Evolutionary conservation across 2,113 vertebrate species (phyloP).

Genomic region (Microcebus griseorufus): DNA sequence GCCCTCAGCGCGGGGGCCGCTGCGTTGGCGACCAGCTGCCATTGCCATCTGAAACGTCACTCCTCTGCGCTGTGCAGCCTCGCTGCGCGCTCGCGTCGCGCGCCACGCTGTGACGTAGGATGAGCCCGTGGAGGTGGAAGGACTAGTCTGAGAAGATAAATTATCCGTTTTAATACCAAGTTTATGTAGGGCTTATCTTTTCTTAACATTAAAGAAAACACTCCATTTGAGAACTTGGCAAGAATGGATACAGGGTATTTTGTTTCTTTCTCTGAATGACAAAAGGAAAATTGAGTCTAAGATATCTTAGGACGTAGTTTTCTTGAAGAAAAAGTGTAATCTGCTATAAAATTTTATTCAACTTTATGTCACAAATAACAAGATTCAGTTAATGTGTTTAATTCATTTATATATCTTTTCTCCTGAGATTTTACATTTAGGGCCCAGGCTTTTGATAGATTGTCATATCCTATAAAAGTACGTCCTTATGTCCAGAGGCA

Average conservation of each 20-base stretch:
- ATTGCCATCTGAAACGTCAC: constrained; percentile 51
- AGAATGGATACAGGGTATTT: neutral
- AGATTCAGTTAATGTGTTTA: neutral
- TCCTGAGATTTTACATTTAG: constrained; percentile 27
- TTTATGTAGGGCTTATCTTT: constrained; percentile 48
- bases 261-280: constrained; percentile 47
- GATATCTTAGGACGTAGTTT: constrained; percentile 10
- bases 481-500: neutral
- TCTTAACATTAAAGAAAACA: constrained; percentile 59
- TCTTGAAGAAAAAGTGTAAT: neutral
- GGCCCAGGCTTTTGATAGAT: neutral
- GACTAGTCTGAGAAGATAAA: constrained; percentile 50
- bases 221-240: neutral
- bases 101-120: neutral
- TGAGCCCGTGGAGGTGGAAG: constrained; percentile 41
- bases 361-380: neutral
- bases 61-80: constrained; percentile 20
- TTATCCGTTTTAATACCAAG: constrained; percentile 60
- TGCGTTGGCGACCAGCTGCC: constrained; percentile 57
- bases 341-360: neutral
- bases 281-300: constrained; percentile 13
- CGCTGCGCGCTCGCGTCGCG: constrained; percentile 12
- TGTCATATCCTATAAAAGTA: neutral
- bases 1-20: neutral
- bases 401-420: neutral